phyloP scores from a whole-genome alignment of 2,113 vertebrate genomes.

The Mirza zaza region DNA sequence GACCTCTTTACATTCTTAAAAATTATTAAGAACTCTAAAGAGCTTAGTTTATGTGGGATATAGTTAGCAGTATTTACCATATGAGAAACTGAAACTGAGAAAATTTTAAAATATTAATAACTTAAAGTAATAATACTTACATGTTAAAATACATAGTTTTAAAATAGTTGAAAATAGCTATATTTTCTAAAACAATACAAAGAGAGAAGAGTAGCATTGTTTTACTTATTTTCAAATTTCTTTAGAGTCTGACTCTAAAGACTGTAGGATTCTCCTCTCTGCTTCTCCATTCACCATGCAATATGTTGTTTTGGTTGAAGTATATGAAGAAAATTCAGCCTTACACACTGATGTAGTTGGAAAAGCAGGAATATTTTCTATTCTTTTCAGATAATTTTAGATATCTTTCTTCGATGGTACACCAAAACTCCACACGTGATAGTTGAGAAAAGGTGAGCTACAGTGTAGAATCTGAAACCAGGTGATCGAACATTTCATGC shows the following conservation, averaged over 20 bases:
- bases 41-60: not conserved
- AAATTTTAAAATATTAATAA: not conserved
- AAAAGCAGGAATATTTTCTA: not conserved
- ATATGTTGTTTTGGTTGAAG: not conserved
- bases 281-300: not conserved
- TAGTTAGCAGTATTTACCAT: not conserved
- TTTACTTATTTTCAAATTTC: not conserved
- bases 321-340: not conserved
- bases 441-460: not conserved
- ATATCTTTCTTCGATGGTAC: not conserved
- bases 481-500: not conserved
- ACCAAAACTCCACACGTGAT: not conserved
- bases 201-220: not conserved
- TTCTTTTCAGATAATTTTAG: not conserved
- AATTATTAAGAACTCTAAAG: not conserved
- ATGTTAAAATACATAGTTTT: not conserved
- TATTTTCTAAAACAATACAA: constrained; percentile 5
- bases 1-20: not conserved
- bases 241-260: not conserved
- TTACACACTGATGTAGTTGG: not conserved
- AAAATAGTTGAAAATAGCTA: not conserved
- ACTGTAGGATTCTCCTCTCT: not conserved
- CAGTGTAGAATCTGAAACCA: not conserved
- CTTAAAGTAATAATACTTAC: not conserved
- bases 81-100: not conserved